phyloP scores from a whole-genome alignment of 2,888 invertebrate species.

The Calephelis perditalis region DNA sequence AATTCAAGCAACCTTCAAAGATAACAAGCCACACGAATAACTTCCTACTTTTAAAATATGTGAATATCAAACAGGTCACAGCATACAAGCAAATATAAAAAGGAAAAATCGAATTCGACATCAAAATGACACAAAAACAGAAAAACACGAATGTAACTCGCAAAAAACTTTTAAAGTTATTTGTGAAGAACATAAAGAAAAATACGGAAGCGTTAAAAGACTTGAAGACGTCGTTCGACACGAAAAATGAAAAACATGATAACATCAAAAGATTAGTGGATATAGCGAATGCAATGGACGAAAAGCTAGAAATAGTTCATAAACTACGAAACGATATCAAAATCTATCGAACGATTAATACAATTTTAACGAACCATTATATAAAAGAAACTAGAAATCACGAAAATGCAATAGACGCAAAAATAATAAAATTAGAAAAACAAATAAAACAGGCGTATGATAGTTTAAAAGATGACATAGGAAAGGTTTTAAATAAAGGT shows the following conservation, averaged over 20 bases:
- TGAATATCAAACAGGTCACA: conserved; percentile 17
- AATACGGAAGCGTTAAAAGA: conserved; percentile 60
- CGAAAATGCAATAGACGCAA: conserved; percentile 52
- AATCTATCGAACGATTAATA: conserved; percentile 67
- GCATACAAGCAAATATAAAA: conserved; percentile 8
- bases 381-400: conserved; percentile 62
- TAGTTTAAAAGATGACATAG: conserved; percentile 49
- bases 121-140: conserved; percentile 13
- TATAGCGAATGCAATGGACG: conserved; percentile 55
- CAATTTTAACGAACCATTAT: conserved; percentile 66
- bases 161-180: conserved; percentile 48
- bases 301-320: conserved; percentile 64
- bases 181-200: conserved; percentile 53
- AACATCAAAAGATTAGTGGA: conserved; percentile 51
- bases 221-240: conserved; percentile 50
- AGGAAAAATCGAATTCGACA: neutral
- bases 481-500: conserved; percentile 47
- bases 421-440: conserved; percentile 55
- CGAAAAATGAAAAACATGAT: conserved; percentile 40
- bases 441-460: conserved; percentile 58
- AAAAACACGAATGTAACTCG: conserved; percentile 40
- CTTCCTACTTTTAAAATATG: neutral
- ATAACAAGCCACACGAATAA: neutral
- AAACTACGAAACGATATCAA: conserved; percentile 68
- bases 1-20: neutral